Percentiles rank a stretch among this genome's conserved stretches.
phyloP scores from a whole-genome alignment of 2,113 vertebrate genomes.

The Clinocottus analis region DNA sequence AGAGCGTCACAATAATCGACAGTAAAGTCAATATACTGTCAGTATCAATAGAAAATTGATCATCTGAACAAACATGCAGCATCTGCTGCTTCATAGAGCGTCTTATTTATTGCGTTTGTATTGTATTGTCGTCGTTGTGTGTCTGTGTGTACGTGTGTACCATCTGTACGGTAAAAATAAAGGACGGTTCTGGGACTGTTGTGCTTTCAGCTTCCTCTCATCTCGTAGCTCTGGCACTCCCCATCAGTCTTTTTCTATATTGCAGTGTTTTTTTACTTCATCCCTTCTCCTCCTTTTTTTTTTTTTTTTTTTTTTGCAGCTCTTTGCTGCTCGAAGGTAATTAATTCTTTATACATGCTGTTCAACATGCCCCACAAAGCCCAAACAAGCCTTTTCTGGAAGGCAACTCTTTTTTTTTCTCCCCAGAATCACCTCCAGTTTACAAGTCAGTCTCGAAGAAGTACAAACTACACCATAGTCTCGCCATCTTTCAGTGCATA shows the following conservation, averaged over 20 bases:
- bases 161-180: constrained; percentile 11
- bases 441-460: background rate
- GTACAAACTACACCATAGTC: background rate
- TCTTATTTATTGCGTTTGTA: background rate
- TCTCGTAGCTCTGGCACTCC: background rate
- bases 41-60: background rate
- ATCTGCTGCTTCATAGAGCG: background rate
- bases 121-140: background rate
- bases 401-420: background rate
- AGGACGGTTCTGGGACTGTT: constrained; percentile 10
- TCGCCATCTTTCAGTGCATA: background rate
- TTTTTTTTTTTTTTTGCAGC: constrained; percentile 12
- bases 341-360: constrained; percentile 55
- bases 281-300: background rate
- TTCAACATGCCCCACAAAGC: constrained; percentile 56
- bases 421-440: constrained; percentile 6
- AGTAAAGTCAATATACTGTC: background rate
- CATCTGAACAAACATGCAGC: background rate
- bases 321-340: constrained; percentile 34
- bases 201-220: constrained; percentile 23
- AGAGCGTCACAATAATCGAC: background rate
- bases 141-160: background rate
- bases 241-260: constrained; percentile 22
- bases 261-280: constrained; percentile 31
- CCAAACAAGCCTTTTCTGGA: constrained; percentile 33